These are phyloP conservation scores for Tauraco hartlaubi DNA, from an alignment of 2,797 vertebrate species.

Conservation along the genomic window DNA sequence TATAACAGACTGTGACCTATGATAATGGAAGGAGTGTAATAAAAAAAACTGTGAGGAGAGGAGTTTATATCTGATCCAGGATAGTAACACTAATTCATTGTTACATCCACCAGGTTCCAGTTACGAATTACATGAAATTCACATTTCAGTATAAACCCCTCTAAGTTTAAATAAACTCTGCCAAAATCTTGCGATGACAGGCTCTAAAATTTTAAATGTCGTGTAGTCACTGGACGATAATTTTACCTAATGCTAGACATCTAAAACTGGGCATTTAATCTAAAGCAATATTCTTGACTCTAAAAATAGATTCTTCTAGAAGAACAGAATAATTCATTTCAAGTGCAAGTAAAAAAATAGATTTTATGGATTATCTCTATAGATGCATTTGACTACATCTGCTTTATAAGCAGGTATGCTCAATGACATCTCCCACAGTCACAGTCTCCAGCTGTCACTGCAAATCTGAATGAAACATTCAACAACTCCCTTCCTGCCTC, in stretches of 20 bases:
- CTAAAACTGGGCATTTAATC: neutral
- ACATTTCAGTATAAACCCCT: neutral
- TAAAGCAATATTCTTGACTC: neutral
- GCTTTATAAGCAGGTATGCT: neutral
- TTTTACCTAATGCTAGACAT: neutral
- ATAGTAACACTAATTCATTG: neutral
- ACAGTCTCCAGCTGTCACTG: neutral
- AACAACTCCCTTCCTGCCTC: neutral
- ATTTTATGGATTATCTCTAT: neutral
- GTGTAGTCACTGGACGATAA: neutral
- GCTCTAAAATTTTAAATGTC: neutral
- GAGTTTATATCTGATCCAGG: neutral
- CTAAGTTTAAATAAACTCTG: neutral
- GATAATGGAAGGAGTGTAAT: neutral
- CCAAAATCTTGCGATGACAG: neutral
- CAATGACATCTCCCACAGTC: neutral
- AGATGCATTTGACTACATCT: neutral
- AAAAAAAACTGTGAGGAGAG: neutral
- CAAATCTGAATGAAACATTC: neutral
- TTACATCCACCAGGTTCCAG: neutral
- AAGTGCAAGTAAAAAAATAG: neutral
- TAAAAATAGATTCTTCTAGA: neutral
- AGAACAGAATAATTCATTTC: neutral
- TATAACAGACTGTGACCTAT: neutral
- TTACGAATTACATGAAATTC: neutral